A percentile compares a stretch with the other conserved stretches of the same genome.
Conservation (phyloP, 2,797 vertebrate genomes). For the Mormyrops attenuatus region DNA sequence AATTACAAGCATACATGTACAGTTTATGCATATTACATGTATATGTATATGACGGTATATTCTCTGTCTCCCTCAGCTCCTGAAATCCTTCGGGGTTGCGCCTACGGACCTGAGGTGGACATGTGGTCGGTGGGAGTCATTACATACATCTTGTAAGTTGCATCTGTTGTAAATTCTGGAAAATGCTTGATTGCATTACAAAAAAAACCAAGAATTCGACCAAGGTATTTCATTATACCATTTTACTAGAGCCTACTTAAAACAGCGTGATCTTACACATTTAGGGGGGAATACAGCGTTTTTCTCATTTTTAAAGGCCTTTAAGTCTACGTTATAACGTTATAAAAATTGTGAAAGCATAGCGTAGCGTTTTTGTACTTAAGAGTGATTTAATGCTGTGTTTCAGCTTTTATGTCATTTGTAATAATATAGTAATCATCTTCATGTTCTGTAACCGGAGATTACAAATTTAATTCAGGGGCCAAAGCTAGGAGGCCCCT, state of each 20-base stretch:
- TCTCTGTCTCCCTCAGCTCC: constrained; percentile 58
- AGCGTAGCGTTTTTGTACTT: neutral
- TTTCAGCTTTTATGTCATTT: neutral
- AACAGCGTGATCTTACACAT: neutral
- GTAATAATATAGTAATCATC: neutral
- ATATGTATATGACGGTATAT: neutral
- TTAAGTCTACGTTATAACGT: neutral
- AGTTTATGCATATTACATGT: neutral
- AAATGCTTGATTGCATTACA: neutral
- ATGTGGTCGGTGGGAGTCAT: constrained; percentile 87
- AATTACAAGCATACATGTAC: neutral
- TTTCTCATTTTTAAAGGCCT: neutral
- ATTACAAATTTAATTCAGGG: neutral
- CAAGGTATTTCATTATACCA: neutral
- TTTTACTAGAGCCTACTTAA: neutral
- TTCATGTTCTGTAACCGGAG: neutral
- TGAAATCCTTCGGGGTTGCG: constrained; percentile 76
- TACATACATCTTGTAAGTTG: constrained; percentile 82
- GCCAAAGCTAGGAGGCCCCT: neutral
- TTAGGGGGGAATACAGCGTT: neutral
- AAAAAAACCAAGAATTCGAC: neutral
- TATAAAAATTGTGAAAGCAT: neutral
- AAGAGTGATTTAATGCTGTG: neutral
- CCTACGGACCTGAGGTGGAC: constrained; percentile 81
- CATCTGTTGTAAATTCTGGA: neutral